Percentiles rank a stretch among this genome's conserved stretches.
These are phyloP conservation scores for Phenganax marumi DNA, from an alignment of 92 coral and sea anemone genomes.

Conservation along the genomic window DNA sequence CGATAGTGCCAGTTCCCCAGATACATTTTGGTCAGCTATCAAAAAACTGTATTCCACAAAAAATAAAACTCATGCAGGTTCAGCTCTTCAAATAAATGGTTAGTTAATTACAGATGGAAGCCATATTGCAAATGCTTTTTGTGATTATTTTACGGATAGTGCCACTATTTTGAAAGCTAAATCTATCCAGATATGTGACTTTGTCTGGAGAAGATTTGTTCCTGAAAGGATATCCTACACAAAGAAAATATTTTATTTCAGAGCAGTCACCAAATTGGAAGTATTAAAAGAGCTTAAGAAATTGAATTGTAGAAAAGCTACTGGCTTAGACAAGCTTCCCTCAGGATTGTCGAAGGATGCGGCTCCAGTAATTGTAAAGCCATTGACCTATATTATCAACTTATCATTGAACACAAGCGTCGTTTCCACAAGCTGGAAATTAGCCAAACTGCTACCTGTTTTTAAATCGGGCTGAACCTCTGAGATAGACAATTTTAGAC, in stretches of 20 bases:
- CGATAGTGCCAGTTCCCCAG: neutral
- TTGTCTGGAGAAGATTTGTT: too few relatives aligned
- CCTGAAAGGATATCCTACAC: too few relatives aligned
- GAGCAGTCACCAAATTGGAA: too few relatives aligned
- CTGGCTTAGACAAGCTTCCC: neutral
- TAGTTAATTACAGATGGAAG: neutral
- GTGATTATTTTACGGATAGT: neutral
- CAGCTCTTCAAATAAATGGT: neutral
- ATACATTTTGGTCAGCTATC: neutral
- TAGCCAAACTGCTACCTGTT: neutral
- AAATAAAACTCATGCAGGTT: neutral
- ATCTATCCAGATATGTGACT: too few relatives aligned
- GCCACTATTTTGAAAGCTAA: too few relatives aligned
- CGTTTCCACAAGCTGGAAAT: neutral
- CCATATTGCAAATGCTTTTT: neutral
- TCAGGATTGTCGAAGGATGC: neutral
- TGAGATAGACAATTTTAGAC: neutral
- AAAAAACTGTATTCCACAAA: neutral
- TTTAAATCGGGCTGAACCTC: constrained; percentile 1
- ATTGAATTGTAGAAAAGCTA: constrained; percentile 1
- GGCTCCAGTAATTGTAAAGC: neutral
- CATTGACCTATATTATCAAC: constrained; percentile 11
- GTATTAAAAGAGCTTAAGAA: neutral
- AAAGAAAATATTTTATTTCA: too few relatives aligned
- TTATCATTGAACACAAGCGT: neutral